phyloP scores from a whole-genome alignment of 2,888 invertebrate species.

The Agrochola lota region DNA sequence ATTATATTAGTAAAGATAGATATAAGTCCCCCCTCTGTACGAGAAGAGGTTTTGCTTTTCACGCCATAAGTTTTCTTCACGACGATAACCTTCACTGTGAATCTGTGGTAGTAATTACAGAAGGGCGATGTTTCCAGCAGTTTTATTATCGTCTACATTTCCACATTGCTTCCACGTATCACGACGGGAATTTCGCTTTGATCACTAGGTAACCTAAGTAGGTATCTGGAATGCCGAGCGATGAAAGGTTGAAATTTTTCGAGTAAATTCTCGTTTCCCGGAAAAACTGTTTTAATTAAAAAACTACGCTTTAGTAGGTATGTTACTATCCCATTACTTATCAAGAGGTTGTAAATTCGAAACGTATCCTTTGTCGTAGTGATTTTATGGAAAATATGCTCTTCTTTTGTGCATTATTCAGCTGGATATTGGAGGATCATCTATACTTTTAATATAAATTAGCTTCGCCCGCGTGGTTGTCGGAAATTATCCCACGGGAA shows the following conservation, averaged over 20 bases:
- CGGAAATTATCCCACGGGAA: no score
- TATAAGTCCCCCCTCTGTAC: neutral
- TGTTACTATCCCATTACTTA: neutral
- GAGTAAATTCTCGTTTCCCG: neutral
- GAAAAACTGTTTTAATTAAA: neutral
- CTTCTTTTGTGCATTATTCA: neutral
- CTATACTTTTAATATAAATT: no score
- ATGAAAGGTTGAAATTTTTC: neutral
- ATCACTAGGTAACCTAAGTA: neutral
- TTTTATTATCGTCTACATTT: neutral
- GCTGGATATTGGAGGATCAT: neutral
- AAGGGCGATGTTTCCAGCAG: neutral
- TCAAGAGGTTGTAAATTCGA: neutral
- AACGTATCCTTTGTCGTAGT: neutral
- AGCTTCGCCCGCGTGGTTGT: no score
- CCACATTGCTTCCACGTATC: neutral
- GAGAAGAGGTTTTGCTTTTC: neutral
- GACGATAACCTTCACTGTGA: no score
- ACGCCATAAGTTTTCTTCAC: neutral
- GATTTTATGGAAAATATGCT: neutral
- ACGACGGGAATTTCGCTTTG: slow-evolving; percentile 11
- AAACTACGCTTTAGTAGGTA: neutral
- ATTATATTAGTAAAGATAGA: neutral
- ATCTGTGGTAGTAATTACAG: neutral
- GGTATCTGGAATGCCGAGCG: neutral